These are phyloP conservation scores for Pseudoatta argentina DNA, from an alignment of 1,140 invertebrate genomes.

Conservation along the genomic window DNA sequence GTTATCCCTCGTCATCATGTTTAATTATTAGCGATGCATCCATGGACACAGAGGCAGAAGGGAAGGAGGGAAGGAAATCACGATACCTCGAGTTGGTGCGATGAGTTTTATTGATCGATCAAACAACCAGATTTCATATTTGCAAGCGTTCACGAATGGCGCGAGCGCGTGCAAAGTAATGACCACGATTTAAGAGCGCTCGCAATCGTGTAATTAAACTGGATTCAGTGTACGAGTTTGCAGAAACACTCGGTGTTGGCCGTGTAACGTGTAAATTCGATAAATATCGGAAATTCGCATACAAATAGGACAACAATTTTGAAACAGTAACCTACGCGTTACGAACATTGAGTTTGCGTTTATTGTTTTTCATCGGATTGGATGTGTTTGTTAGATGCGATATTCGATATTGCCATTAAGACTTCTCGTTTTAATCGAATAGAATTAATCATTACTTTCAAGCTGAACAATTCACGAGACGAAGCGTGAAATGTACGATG, in stretches of 20 bases:
- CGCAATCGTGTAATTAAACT: constrained; percentile 66
- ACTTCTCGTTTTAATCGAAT: not conserved
- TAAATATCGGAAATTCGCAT: constrained; percentile 41
- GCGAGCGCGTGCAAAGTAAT: constrained; percentile 37
- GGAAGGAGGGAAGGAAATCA: not conserved
- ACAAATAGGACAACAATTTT: constrained; percentile 31
- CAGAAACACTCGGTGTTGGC: not conserved
- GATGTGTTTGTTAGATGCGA: not conserved
- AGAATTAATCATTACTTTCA: not conserved
- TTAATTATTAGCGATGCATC: constrained; percentile 75
- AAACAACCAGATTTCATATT: constrained; percentile 73
- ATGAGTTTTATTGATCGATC: constrained; percentile 72
- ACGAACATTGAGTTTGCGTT: not conserved
- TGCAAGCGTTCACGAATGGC: constrained; percentile 61
- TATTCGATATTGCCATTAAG: not conserved
- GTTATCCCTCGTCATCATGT: constrained; percentile 57
- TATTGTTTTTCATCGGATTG: constrained; percentile 12
- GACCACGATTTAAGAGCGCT: constrained; percentile 70
- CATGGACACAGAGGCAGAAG: too few relatives aligned
- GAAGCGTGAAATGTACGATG: not conserved
- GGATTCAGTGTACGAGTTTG: not conserved
- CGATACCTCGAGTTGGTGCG: not conserved
- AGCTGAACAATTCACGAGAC: not conserved
- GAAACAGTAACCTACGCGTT: not conserved
- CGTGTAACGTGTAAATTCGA: constrained; percentile 12